Conservation (phyloP, 2,797 vertebrate genomes). For the Menidia menidia region DNA sequence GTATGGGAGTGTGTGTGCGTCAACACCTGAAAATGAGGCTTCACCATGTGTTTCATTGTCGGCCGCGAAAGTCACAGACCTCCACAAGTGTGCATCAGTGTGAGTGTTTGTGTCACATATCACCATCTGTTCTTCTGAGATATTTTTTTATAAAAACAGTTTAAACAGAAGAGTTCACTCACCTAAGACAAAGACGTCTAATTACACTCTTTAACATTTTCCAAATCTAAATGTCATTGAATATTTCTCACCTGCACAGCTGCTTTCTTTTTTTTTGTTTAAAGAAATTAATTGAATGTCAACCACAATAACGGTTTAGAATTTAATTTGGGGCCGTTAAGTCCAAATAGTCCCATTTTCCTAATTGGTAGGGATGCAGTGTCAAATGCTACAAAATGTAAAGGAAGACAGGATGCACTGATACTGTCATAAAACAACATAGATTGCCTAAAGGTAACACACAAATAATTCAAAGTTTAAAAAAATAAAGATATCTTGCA, state of each 20-base stretch:
- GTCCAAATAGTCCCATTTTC: background rate
- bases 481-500: no score
- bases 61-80: constrained; percentile 37
- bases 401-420: no score
- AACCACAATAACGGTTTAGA: constrained; percentile 10
- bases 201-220: constrained; percentile 53
- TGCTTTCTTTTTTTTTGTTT: constrained; percentile 1
- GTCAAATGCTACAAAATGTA: no score
- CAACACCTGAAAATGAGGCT: constrained; percentile 41
- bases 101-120: constrained; percentile 24
- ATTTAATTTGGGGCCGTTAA: constrained; percentile 7
- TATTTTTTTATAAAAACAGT: constrained; percentile 39
- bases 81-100: constrained; percentile 15
- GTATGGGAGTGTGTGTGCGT: constrained; percentile 3
- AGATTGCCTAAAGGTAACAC: no score
- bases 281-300: constrained; percentile 21
- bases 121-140: constrained; percentile 58
- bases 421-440: no score
- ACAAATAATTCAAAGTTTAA: no score
- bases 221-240: constrained; percentile 41
- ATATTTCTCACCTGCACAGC: constrained; percentile 17
- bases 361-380: no score
- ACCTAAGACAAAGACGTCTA: constrained; percentile 65
- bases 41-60: constrained; percentile 41
- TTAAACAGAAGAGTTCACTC: constrained; percentile 43